Conservation (phyloP, 2,797 vertebrate genomes). For the Hypotaenidia okinawae region DNA sequence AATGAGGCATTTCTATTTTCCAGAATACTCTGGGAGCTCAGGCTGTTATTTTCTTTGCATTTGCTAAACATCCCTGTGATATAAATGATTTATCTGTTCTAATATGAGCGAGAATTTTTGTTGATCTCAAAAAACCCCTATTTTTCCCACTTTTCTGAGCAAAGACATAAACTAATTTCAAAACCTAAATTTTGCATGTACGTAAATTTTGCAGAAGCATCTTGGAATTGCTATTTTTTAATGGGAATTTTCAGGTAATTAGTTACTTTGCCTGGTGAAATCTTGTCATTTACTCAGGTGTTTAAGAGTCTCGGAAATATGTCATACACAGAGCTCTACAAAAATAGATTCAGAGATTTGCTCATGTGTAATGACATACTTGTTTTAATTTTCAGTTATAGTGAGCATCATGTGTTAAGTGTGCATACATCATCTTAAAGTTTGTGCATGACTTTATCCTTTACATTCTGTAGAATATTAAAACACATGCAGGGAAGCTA, state of each 20-base stretch:
- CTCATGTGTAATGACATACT: not conserved
- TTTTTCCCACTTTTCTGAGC: not conserved
- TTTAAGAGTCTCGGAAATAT: not conserved
- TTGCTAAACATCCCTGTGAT: not conserved
- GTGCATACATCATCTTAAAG: not conserved
- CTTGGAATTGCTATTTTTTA: not conserved
- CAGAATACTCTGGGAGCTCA: not conserved
- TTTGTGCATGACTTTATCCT: not conserved
- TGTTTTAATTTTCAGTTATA: not conserved
- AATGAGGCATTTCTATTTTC: not conserved
- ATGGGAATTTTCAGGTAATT: not conserved
- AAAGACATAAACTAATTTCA: not conserved
- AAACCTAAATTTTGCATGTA: not conserved
- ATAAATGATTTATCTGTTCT: not conserved
- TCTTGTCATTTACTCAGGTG: not conserved
- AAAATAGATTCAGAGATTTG: not conserved
- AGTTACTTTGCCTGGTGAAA: not conserved
- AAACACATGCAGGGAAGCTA: not conserved
- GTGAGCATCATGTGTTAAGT: not conserved
- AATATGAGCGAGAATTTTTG: not conserved
- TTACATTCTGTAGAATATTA: not conserved
- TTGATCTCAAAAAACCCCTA: not conserved
- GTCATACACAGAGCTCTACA: not conserved
- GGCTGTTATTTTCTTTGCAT: not conserved
- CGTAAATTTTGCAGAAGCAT: not conserved